A percentile compares a stretch with the other conserved stretches of the same genome.
These are phyloP conservation scores for Trachelus iudaicus DNA, from an alignment of 2,888 invertebrate species.

Conservation along the genomic window DNA sequence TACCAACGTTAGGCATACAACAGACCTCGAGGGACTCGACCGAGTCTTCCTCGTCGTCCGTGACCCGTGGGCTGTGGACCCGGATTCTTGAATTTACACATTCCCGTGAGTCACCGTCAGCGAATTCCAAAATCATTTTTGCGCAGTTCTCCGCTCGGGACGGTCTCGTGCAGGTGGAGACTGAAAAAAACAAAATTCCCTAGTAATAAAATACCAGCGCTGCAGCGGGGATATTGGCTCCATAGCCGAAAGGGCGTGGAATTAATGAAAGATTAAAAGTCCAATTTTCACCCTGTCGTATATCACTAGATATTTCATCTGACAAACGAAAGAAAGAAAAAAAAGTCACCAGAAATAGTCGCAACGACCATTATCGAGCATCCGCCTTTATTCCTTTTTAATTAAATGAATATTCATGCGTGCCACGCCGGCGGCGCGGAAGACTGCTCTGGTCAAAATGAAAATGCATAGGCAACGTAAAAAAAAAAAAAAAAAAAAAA, in stretches of 20 bases:
- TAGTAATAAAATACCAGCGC: not conserved
- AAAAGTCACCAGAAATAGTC: not conserved
- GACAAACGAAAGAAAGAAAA: not conserved
- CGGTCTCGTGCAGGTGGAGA: not conserved
- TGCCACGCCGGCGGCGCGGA: not conserved
- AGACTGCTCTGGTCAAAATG: not conserved
- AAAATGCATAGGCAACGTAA: not conserved
- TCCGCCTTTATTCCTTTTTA: slow-evolving; percentile 17
- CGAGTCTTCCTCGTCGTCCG: not conserved
- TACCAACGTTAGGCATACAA: not conserved
- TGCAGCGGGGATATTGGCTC: not conserved
- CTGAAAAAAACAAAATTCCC: not conserved
- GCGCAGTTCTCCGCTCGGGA: not conserved
- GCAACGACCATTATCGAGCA: not conserved
- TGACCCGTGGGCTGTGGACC: not conserved
- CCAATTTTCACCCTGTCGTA: not conserved
- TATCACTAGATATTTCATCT: not conserved
- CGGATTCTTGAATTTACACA: slow-evolving; percentile 1
- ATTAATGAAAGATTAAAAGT: slow-evolving; percentile 13
- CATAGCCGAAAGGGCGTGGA: not conserved
- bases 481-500: not conserved
- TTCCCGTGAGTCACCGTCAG: slow-evolving; percentile 1
- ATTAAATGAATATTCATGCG: slow-evolving; percentile 37
- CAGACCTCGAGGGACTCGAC: not conserved
- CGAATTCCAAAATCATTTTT: not conserved